Conservation (phyloP, 2,888 invertebrate species). For the Leptodirus hochenwartii region DNA sequence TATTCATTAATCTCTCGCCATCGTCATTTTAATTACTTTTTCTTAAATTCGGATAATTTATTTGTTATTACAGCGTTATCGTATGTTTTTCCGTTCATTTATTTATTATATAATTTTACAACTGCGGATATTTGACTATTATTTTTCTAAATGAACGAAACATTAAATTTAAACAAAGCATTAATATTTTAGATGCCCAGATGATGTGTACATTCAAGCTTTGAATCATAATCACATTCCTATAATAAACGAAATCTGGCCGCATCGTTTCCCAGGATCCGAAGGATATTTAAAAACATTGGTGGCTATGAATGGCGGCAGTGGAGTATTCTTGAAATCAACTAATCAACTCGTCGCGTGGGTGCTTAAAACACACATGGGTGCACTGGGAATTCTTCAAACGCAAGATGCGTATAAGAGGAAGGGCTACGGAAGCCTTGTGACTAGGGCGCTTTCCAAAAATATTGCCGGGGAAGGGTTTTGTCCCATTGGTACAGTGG, state of each 20-base stretch:
- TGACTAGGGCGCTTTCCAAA: slow-evolving; percentile 20
- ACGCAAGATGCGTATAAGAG: slow-evolving; percentile 20
- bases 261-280: slow-evolving; percentile 18
- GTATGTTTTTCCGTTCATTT: too few species aligned
- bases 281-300: slow-evolving; percentile 19
- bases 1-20: too few species aligned
- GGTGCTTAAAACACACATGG: slow-evolving; percentile 21
- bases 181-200: slow-evolving; percentile 19
- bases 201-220: slow-evolving; percentile 20
- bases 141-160: too few species aligned
- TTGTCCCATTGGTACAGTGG: slow-evolving; percentile 18
- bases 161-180: too few species aligned
- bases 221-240: slow-evolving; percentile 18
- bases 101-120: too few species aligned
- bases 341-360: slow-evolving; percentile 22
- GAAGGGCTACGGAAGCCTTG: slow-evolving; percentile 23
- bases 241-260: slow-evolving; percentile 21
- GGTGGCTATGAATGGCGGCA: slow-evolving; percentile 22
- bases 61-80: too few species aligned
- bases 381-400: slow-evolving; percentile 22
- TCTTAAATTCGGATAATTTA: too few species aligned
- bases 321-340: slow-evolving; percentile 23
- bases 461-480: slow-evolving; percentile 20
- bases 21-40: too few species aligned
- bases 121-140: too few species aligned